Percentiles rank a stretch among this genome's conserved stretches.
phyloP scores from a whole-genome alignment of 2,113 vertebrate genomes.

The Catharus minimus region DNA sequence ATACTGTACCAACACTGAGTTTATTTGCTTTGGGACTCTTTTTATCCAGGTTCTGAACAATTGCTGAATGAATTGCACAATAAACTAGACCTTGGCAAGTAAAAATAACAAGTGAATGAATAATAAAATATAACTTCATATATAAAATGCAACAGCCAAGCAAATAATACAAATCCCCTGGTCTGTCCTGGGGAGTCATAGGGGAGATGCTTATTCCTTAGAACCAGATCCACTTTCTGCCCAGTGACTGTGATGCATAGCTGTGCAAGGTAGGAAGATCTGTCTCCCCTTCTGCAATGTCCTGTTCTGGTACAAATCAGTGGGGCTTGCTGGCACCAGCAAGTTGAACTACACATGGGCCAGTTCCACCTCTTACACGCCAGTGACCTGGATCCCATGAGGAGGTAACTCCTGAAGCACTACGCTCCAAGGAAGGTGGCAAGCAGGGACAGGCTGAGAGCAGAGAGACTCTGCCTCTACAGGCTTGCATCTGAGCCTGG shows the following conservation, averaged over 20 bases:
- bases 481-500: fast-evolving
- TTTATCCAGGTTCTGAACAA: not conserved
- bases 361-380: not conserved
- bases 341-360: not conserved
- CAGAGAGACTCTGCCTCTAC: not conserved
- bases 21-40: not conserved
- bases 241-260: fast-evolving
- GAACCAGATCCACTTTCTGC: not conserved
- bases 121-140: not conserved
- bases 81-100: not conserved
- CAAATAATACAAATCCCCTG: not conserved
- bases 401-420: not conserved
- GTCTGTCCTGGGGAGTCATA: not conserved
- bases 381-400: fast-evolving
- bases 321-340: not conserved
- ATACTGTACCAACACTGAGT: not conserved
- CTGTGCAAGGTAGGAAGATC: not conserved
- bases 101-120: not conserved
- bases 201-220: not conserved
- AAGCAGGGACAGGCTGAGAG: not conserved
- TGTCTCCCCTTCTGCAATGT: not conserved
- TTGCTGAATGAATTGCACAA: not conserved
- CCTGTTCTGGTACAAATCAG: not conserved
- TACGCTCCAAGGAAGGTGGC: fast-evolving
- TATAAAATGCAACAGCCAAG: not conserved